Evolutionary conservation across 2,797 vertebrate genomes (phyloP), one percentile per base, ranked within the genome.

Genomic region (Siniperca scherzeri): DNA sequence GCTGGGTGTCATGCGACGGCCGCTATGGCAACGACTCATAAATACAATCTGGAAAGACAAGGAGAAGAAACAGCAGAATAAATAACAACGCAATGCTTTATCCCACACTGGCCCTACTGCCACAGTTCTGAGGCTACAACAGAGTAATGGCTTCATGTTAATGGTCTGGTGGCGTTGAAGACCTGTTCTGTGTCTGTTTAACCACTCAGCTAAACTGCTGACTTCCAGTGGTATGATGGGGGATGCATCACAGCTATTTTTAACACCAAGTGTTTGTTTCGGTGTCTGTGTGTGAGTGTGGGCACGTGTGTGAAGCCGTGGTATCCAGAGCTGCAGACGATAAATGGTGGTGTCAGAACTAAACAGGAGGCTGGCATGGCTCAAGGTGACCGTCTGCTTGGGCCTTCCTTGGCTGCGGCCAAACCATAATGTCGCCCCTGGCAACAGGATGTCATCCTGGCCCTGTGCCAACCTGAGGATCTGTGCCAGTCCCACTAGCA

Each of bases 371-470:
- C 88, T 95, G 91, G 92, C 92, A 91, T 85, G 87, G 93, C 93
- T 96, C 95, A 96, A 96, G 96, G 96, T 96, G 96, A 96, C 95
- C 93, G 95, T 95, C 95, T 95, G 94, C 89, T 88, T 82, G 87
- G 92, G 90, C 91, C 92, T 93, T 91, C 87, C 85, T 92, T 90
- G 90, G 90, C 90, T 88, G 68, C 48, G 61, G 89, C 90, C 83
- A 81, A 87, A 92, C 91, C 91, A 90, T 89, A 91, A 94, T 88
- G 92, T 94, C 87, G 93, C 95, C 93, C 92, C 92, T 95, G 95
- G 95, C 95, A 95, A 95, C 95, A 92, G 91, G 89, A 94, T 94
- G 93, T 92, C 88, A 92, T 84, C 78, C 81, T 95, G 95, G 95
- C 94, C 48, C 69, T 1, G 56, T 84, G 94, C 95, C 95, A 96